A percentile compares a stretch with the other conserved stretches of the same genome.
These are phyloP conservation scores for Carettochelys insculpta DNA, from an alignment of 2,113 vertebrate genomes.

Conservation along the genomic window DNA sequence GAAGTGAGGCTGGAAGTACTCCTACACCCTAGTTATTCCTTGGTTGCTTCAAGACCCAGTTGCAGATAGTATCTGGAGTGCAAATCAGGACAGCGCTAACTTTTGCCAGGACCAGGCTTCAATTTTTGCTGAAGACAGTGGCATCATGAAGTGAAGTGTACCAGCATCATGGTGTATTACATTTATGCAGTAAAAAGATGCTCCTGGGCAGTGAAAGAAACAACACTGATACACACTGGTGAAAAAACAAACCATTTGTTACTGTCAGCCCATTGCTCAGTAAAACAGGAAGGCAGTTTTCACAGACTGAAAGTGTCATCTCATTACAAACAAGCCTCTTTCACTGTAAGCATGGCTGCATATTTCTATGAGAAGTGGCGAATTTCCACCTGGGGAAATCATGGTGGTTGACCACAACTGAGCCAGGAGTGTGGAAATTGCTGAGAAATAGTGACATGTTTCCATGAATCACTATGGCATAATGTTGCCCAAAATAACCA, in stretches of 20 bases:
- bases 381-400: constrained; percentile 35
- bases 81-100: neutral
- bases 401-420: constrained; percentile 20
- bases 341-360: constrained; percentile 31
- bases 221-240: accelerated
- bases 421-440: constrained; percentile 13
- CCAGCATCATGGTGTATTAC: neutral
- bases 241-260: constrained; percentile 41
- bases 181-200: neutral
- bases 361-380: neutral
- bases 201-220: constrained; percentile 62
- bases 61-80: accelerated
- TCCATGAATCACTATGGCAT: neutral
- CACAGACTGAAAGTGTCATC: neutral
- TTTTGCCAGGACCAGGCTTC: accelerated
- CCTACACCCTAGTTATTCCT: neutral
- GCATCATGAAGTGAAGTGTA: constrained; percentile 25
- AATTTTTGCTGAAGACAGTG: neutral
- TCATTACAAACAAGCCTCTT: constrained; percentile 3
- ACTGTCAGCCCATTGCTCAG: neutral
- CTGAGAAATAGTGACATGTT: neutral
- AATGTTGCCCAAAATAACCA: neutral
- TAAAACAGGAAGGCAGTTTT: neutral
- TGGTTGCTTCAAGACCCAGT: neutral
- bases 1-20: neutral